Base-by-base conservation (phyloP, 2,797 vertebrate species). In the Smutsia temminckii region DNA sequence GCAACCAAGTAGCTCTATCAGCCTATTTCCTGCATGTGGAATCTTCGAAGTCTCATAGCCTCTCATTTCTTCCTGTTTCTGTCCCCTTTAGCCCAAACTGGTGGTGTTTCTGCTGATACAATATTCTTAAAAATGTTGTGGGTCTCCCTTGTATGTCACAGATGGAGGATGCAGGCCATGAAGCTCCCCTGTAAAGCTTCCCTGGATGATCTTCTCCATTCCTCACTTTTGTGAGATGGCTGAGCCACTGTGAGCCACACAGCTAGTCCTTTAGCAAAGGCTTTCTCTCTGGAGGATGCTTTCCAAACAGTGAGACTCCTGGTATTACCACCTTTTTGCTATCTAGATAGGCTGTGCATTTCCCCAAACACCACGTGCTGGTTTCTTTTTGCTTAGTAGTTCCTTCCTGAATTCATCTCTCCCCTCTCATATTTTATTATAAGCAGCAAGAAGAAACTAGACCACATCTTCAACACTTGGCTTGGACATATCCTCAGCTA, bases 321-420 rank as follows among this genome's bases (percentile, higher is more conserved):
- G 2, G 21, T 11, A 32, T 4, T 3, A 9, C 14, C 1, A 0
- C 9, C 42, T n/a, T 23, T 37, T 17, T 61, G 25, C 40, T 11
- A 4, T 25, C 69, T 20, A 17, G 32, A 25, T 0, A 55, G 51
- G 63, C 40, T 46, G 21, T 37, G 63, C 17, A 40, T 18, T 25
- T n/a, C 20, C 34, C 49, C 16, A 2, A 21, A 10, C 72, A 4
- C 32, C 51, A 29, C 8, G 20, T 2, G 29, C 75, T 42, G 6
- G 34, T 8, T 55, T 23, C 32, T 4, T 49, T 16, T 9, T 1
- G 20, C 46, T 34, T 2, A 13, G 91, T 37, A 55, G 40, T 32
- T 68, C 40, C 13, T 34, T 37, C 51, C 64, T 4, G 18, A 64
- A 3, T 9, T 21, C 27, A 6, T 1, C 25, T 40, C 42, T 32